Evolutionary conservation across 1,140 invertebrate species (phyloP), one percentile per base, ranked within the genome.

Genomic region (Himalopsyche phryganea): DNA sequence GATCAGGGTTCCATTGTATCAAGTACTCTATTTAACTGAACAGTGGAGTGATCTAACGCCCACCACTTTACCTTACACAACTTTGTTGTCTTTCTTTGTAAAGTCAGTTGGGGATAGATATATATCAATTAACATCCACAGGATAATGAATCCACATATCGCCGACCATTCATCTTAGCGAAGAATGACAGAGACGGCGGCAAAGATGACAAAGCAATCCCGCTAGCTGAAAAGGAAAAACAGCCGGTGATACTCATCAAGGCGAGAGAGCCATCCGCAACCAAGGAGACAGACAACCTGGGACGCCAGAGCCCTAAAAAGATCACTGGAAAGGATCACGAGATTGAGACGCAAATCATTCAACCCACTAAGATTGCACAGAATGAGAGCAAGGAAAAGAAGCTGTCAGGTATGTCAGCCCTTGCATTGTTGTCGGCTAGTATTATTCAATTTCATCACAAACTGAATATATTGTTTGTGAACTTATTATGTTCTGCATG

Each of bases 311-410:
- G 75, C 58, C 76, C 76, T 6, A 76, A 75, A 57, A 55, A 58
- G 35, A 14, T 28, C 13, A 38, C 10, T 3, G 52, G 42, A 11
- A 58, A 68, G 7, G 65, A 69, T 44, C 60, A 66, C n/a, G 65
- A 65, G 38, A 50, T 66, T 44, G 75, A 77, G 36, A 35, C 42
- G 23, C 71, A 72, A 51, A 65, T 66, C 10, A 67, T 67, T 13
- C 68, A 74, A 49, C 69, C 72, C 11, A 67, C 62, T 50, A 78
- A 76, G 64, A 78, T 78, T 58, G 74, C 70, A 41, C 75, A 78
- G 54, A 76, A 78, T 70, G 76, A 76, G 66, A 67, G 69, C 53
- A 77, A 77, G 60, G 76, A 76, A 41, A 77, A 74, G 65, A 76
- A 73, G 68, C 65, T 50, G 62, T 49, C 47, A 57, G 32, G 51